phyloP scores from a whole-genome alignment of 2,888 invertebrate species.

The Doris montereyensis region DNA sequence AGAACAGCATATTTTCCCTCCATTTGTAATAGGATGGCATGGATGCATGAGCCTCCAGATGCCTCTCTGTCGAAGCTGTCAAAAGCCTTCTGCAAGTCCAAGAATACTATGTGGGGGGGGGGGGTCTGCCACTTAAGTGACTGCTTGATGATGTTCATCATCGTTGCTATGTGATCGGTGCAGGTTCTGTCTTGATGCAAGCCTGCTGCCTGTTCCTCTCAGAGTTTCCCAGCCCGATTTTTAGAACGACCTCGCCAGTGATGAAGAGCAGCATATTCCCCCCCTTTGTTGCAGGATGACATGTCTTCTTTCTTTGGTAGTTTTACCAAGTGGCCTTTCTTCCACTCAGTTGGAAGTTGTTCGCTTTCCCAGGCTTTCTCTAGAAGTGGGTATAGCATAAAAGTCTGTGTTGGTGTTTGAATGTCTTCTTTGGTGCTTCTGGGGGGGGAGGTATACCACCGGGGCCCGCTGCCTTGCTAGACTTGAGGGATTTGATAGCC shows the following conservation, averaged over 20 bases:
- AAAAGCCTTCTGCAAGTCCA: slow-evolving; percentile 33
- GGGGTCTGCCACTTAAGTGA: slow-evolving; percentile 4
- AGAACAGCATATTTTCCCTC: slow-evolving; percentile 25
- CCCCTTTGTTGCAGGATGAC: slow-evolving; percentile 19
- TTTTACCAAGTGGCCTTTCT: slow-evolving; percentile 20
- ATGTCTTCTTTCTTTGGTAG: slow-evolving; percentile 17
- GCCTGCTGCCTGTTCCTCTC: slow-evolving; percentile 33
- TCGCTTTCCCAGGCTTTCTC: slow-evolving; percentile 8
- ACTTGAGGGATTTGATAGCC: slow-evolving; percentile 1
- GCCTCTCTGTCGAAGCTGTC: slow-evolving; percentile 26
- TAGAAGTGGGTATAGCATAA: slow-evolving; percentile 23
- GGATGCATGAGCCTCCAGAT: not conserved
- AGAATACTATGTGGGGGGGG: not conserved
- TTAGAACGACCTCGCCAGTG: slow-evolving; percentile 4
- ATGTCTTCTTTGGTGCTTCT: slow-evolving; percentile 32
- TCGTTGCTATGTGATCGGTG: slow-evolving; percentile 15
- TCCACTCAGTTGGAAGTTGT: slow-evolving; percentile 17
- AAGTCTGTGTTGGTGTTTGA: slow-evolving; percentile 24
- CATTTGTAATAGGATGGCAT: slow-evolving; percentile 13
- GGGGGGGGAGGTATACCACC: not conserved
- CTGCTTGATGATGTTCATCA: slow-evolving; percentile 15
- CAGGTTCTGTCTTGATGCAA: slow-evolving; percentile 9
- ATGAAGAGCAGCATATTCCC: slow-evolving; percentile 21
- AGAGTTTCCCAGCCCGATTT: slow-evolving; percentile 13
- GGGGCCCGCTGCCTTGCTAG: slow-evolving; percentile 4